These are phyloP conservation scores for Virgularia gustaviana DNA, from an alignment of 92 coral and sea anemone species.

Conservation along the genomic window DNA sequence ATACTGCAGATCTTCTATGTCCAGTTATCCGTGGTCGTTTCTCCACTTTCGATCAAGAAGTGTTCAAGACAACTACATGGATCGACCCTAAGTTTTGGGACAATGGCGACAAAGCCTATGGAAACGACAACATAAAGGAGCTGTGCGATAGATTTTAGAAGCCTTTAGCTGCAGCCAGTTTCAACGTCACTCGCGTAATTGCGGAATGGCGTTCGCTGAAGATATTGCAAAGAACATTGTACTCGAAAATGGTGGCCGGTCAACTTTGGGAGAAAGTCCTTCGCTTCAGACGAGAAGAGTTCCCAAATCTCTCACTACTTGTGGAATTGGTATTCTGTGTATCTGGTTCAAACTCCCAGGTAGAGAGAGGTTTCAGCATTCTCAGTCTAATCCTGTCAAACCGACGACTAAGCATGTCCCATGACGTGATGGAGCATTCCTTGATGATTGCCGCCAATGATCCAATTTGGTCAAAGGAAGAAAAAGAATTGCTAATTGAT, in stretches of 20 bases:
- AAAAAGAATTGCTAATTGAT: constrained; percentile 19
- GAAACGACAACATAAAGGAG: background rate
- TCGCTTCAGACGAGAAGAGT: constrained; percentile 15
- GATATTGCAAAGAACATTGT: background rate
- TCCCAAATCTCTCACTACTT: constrained; percentile 25
- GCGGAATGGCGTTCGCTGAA: background rate
- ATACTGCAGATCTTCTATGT: background rate
- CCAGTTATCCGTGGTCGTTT: background rate
- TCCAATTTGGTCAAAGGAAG: constrained; percentile 14
- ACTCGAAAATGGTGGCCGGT: background rate
- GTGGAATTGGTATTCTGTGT: constrained; percentile 30
- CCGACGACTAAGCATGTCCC: constrained; percentile 18
- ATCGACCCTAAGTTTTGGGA: constrained; percentile 18
- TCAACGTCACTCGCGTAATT: background rate
- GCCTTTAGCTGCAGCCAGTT: background rate
- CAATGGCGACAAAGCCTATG: background rate
- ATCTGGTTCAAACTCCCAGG: constrained; percentile 18
- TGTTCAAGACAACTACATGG: constrained; percentile 25
- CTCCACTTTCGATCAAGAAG: constrained; percentile 34
- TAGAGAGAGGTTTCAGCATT: constrained; percentile 32
- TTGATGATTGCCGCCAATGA: constrained; percentile 10
- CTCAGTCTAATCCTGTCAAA: constrained; percentile 19
- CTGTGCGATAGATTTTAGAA: background rate
- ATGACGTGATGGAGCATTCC: constrained; percentile 19
- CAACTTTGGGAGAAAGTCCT: constrained; percentile 19